Base-by-base conservation (phyloP, 2,888 invertebrate species). In the Campoplex nolae region DNA sequence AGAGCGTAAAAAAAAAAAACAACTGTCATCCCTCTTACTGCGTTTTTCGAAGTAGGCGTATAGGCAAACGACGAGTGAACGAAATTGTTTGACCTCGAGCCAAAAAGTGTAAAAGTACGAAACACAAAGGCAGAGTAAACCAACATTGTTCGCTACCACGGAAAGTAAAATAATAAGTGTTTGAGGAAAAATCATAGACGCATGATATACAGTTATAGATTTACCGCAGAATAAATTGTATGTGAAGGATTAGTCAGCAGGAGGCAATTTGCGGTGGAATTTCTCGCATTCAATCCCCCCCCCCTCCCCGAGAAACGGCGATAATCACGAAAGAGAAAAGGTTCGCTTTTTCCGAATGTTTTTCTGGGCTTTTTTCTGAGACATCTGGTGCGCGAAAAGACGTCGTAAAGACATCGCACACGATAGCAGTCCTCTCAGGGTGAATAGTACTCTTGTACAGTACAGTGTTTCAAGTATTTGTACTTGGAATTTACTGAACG, bases 201-300 rank as follows among this genome's bases (percentile, higher is more conserved):
- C 9, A n/a, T 54, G n/a, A n/a, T 56, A 56, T 56, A 70, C 56
- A 67, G 18, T 11, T 51, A 51, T 65, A 42, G 3, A 54, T 54
- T 38, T 42, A 23, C 28, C 71, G 48, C n/a, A 54, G 32, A 45
- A 67, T 78, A 79, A 83, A 86, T 71, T 76, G 65, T 76, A 38
- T n/a, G 56, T n/a, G 71, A 74, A 67, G 76, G 77, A 73, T 86
- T 79, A 76, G 74, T 83, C 70, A 71, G 58, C 70, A 71, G 58
- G 75, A 67, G 32, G 86, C 80, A 73, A 83, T 83, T 81, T 76
- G 58, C 65, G 42, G 70, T 65, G 76, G 79, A 80, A 80, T 86
- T 86, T 77, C 67, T 65, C 48, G 56, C 48, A 73, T 48, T 51
- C 35, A 28, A 28, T 65, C 8, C 28, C 23, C 23, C 23, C 23